Evolutionary conservation across 2,113 vertebrate species (phyloP).

Genomic region (Labeo rohita): DNA sequence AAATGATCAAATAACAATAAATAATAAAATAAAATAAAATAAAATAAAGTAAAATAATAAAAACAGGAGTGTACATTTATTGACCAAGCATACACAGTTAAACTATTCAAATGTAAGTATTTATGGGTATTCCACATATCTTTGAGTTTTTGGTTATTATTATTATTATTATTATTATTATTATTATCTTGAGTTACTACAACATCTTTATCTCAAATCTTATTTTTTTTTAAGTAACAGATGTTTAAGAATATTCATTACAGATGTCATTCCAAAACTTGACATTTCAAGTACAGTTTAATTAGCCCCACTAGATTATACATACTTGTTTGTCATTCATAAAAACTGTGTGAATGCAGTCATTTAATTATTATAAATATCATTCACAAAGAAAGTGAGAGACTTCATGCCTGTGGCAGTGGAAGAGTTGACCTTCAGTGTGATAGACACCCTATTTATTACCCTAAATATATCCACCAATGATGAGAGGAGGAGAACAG

Average conservation of each 20-base stretch:
- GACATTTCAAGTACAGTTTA: not conserved
- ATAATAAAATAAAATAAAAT: too few relatives aligned
- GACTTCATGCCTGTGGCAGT: not conserved
- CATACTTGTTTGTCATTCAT: not conserved
- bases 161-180: too few relatives aligned
- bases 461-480: constrained; percentile 36
- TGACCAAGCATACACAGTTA: not conserved
- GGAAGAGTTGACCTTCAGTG: constrained; percentile 32
- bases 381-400: not conserved
- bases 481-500: not conserved
- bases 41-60: too few relatives aligned
- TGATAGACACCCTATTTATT: constrained; percentile 25
- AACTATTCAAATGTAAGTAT: not conserved
- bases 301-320: not conserved
- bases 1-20: too few relatives aligned
- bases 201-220: not conserved
- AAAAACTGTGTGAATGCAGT: not conserved
- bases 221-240: not conserved
- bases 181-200: not conserved
- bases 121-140: not conserved
- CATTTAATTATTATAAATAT: not conserved
- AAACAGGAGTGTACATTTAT: not conserved
- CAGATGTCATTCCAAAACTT: not conserved
- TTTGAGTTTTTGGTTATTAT: too few relatives aligned
- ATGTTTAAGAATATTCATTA: not conserved